These are phyloP conservation scores for Saccopteryx bilineata DNA, from an alignment of 2,113 vertebrate genomes.

Conservation along the genomic window DNA sequence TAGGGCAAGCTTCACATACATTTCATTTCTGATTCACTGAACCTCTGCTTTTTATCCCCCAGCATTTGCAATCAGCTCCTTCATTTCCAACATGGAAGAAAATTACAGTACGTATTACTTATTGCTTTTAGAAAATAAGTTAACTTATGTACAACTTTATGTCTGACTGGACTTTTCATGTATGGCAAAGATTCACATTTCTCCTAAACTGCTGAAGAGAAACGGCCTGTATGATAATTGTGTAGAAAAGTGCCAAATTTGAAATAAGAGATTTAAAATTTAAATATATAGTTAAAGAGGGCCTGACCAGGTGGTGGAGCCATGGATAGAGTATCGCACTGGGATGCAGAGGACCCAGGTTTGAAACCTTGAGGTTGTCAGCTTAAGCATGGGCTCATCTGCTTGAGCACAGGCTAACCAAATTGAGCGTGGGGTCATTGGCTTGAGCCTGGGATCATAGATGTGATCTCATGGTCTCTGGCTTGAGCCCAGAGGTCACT, in stretches of 20 bases:
- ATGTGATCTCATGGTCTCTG: no score
- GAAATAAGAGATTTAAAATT: constrained; percentile 51
- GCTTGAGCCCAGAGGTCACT: no score
- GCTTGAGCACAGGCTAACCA: no score
- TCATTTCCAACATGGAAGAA: constrained; percentile 82
- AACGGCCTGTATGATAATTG: not conserved
- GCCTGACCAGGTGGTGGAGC: no score
- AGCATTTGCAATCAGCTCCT: constrained; percentile 77
- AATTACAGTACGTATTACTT: constrained; percentile 82
- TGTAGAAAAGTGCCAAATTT: constrained; percentile 64
- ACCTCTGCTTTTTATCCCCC: not conserved
- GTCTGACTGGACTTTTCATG: not conserved
- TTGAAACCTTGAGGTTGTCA: no score
- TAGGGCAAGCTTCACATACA: not conserved
- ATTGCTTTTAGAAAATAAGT: constrained; percentile 69
- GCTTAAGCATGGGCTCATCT: no score
- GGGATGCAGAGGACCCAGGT: no score
- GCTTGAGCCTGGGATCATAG: no score
- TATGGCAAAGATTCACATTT: constrained; percentile 47
- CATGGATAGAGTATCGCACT: no score
- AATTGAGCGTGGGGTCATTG: no score
- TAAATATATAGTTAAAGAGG: constrained; percentile 33
- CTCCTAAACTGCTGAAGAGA: not conserved
- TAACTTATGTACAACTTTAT: constrained; percentile 39
- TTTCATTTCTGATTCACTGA: constrained; percentile 71